These are phyloP conservation scores for Patagioenas fasciata DNA, from an alignment of 2,113 vertebrate species.

Conservation along the genomic window DNA sequence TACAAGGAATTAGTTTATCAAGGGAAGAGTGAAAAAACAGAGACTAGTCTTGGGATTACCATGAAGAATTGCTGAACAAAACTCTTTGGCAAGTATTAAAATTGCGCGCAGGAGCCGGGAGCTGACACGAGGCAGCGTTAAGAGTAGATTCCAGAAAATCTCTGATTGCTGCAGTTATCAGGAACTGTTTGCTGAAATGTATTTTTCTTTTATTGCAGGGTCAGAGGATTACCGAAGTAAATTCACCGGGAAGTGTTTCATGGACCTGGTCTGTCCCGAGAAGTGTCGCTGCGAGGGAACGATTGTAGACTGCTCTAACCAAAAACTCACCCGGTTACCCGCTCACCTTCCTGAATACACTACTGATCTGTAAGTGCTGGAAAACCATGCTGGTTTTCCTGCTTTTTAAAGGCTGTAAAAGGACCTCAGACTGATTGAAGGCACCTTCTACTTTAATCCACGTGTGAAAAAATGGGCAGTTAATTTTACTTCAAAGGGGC, in stretches of 20 bases:
- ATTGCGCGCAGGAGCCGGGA: background rate
- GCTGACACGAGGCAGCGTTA: background rate
- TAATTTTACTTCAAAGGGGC: background rate
- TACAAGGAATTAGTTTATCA: background rate
- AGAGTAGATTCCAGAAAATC: background rate
- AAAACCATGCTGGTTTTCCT: background rate
- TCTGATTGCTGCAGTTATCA: background rate
- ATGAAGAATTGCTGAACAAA: background rate
- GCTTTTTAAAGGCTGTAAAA: background rate
- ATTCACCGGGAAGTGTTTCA: conserved; percentile 92
- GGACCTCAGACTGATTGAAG: background rate
- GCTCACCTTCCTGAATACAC: conserved; percentile 91
- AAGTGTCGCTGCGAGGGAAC: conserved; percentile 95
- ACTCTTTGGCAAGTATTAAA: background rate
- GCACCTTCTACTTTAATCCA: background rate
- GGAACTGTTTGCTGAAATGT: background rate
- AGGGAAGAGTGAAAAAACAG: background rate
- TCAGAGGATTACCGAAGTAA: conserved; percentile 93
- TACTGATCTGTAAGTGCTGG: conserved; percentile 89
- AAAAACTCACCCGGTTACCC: conserved; percentile 87
- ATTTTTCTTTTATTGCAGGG: conserved; percentile 76
- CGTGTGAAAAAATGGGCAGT: background rate
- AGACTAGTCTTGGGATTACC: background rate
- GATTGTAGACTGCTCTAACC: conserved; percentile 94
- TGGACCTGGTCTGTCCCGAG: conserved; percentile 94